Conservation (phyloP, 1,140 invertebrate genomes). For the Rhynchophorus ferrugineus region DNA sequence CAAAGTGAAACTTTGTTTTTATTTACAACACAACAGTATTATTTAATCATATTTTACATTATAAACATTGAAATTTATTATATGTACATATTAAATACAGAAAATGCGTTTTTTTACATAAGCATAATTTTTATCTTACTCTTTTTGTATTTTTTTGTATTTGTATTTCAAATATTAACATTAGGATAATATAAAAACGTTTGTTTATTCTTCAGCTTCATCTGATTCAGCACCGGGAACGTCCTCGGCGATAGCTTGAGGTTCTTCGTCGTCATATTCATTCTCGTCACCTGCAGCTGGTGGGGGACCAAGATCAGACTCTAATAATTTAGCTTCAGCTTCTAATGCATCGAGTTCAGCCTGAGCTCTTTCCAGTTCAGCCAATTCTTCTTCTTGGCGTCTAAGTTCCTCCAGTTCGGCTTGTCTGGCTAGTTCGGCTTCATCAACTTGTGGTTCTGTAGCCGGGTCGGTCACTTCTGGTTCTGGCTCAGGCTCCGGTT, state of each 20-base stretch:
- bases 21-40: too few species aligned
- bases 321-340: slow-evolving; percentile 26
- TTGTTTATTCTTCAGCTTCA: slow-evolving; percentile 33
- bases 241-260: slow-evolving; percentile 27
- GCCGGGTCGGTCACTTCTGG: slow-evolving; percentile 36
- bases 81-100: slow-evolving; percentile 16
- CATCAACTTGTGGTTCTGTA: slow-evolving; percentile 29
- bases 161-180: too few species aligned
- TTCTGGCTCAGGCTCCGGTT: slow-evolving; percentile 39
- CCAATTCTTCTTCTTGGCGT: slow-evolving; percentile 20
- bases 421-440: slow-evolving; percentile 41
- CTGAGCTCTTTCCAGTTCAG: slow-evolving; percentile 23
- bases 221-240: slow-evolving; percentile 22
- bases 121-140: slow-evolving; percentile 25
- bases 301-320: slow-evolving; percentile 17
- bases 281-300: slow-evolving; percentile 36
- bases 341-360: slow-evolving; percentile 24
- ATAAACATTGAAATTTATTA: not conserved
- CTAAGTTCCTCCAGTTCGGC: slow-evolving; percentile 23
- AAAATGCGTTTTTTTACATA: slow-evolving; percentile 9
- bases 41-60: too few species aligned
- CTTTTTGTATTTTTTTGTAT: too few species aligned
- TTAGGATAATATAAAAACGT: slow-evolving; percentile 20
- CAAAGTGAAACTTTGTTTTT: too few species aligned
- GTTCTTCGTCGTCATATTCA: slow-evolving; percentile 30